Conservation (phyloP, 2,113 vertebrate genomes). For the Odocoileus virginianus region DNA sequence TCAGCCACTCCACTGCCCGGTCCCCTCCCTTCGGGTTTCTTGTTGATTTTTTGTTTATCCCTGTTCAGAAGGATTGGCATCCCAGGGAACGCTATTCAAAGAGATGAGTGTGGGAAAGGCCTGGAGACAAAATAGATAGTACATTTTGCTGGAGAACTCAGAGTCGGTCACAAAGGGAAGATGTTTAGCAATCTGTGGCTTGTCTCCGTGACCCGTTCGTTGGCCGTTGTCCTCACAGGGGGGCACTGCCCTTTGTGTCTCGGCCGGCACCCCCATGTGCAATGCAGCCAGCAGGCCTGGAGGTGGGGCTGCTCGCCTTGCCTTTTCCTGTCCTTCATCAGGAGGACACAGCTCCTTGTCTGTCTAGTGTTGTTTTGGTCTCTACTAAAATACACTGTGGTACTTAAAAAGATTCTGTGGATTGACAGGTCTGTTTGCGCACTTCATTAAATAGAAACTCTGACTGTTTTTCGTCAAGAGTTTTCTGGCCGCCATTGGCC, state of each 20-base stretch:
- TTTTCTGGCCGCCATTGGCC: constrained; percentile 21
- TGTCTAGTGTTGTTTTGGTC: neutral
- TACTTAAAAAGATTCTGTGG: neutral
- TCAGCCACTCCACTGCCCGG: neutral
- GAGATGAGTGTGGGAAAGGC: neutral
- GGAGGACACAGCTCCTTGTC: neutral
- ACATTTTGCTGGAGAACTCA: neutral
- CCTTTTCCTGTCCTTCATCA: neutral
- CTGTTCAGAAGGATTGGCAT: neutral
- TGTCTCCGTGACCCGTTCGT: neutral
- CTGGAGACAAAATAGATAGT: neutral
- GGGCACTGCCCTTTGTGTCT: neutral
- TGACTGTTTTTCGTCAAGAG: neutral
- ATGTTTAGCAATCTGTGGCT: neutral
- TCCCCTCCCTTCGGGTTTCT: neutral
- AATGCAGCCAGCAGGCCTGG: neutral
- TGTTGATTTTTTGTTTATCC: neutral
- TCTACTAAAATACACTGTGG: neutral
- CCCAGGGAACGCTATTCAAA: neutral
- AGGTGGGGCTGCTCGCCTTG: neutral
- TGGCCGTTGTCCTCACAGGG: neutral
- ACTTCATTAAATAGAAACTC: constrained; percentile 14
- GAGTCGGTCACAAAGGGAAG: neutral
- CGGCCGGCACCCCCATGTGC: fast-evolving
- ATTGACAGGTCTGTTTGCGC: neutral